Percentiles rank a stretch among this genome's conserved stretches.
Evolutionary conservation across 2,113 vertebrate genomes (phyloP).

Genomic region (Rhinolophus sinicus): DNA sequence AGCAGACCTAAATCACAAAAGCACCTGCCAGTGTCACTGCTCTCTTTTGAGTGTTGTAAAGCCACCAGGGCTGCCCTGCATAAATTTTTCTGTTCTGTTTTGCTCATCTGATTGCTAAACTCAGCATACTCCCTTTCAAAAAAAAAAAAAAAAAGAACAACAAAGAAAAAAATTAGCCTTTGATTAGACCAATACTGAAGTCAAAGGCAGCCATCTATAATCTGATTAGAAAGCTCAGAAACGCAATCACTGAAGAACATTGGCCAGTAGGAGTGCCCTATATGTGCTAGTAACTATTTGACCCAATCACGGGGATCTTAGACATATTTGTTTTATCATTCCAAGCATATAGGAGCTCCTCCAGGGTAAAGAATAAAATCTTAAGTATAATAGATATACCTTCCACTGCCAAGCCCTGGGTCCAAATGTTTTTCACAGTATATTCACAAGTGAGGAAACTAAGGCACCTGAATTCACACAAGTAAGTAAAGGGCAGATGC

Average conservation of each 20-base stretch:
- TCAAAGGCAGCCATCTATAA: not conserved
- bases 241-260: not conserved
- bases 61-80: too few relatives aligned
- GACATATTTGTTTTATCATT: not conserved
- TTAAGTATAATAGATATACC: not conserved
- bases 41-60: not conserved
- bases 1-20: not conserved
- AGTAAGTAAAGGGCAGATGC: accelerated
- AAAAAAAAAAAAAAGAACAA: not conserved
- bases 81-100: not conserved
- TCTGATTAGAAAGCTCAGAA: not conserved
- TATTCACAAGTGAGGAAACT: not conserved
- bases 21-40: not conserved
- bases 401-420: not conserved
- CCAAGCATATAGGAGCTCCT: not conserved
- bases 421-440: not conserved
- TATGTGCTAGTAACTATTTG: not conserved
- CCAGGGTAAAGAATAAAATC: not conserved
- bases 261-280: not conserved
- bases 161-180: not conserved
- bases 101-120: not conserved
- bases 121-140: not conserved
- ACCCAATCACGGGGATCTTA: not conserved
- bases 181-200: not conserved
- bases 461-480: not conserved